Base-by-base conservation (phyloP, 2,113 vertebrate species). In the Xiphias gladius region DNA sequence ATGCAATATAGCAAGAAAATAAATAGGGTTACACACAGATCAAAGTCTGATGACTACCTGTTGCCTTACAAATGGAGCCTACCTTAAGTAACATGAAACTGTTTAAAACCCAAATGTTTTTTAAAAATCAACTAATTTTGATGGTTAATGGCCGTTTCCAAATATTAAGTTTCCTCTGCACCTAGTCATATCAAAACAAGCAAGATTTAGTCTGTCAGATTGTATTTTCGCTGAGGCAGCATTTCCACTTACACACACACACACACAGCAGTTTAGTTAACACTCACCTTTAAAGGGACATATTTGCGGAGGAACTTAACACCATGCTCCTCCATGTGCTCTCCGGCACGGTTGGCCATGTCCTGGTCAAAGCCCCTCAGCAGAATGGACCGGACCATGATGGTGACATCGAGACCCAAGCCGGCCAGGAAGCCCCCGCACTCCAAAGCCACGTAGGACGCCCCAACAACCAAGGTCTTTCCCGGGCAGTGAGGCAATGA, bases 361-460 rank as follows among this genome's bases (percentile, higher is more conserved):
- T 99, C 97, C 90, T 97, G 97, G 91, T 99, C 98, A 66, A 99
- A 99, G 22, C 97, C 98, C 28, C 97, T 95, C 20, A 99, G 96
- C 0, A 99, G 96, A 80, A 99, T 95, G 32, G 98, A 99, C 13
- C 97, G 96, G 3, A 98, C 97, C 98, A 99, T 98, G 12, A 99
- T 54, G 0, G 97, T 99, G 73, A 99, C 97, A 5, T 99, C 97
- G 1, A 99, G 93, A 6, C 97, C 97, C 19, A 99, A 78, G 7
- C 98, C 96, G 0, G 96, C 97, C 61, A 99, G 96, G 87, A 99
- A 98, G 10, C 98, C 98, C 0, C 97, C 98, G n/a, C 98, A 99
- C 83, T 99, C 98, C 90, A 99, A 93, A 17, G 97, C 97, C 59
- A 99, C 97, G 0, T 99, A 99, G 0, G 98, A 99, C 0, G 98